Percentiles rank a stretch among this genome's conserved stretches.
Evolutionary conservation across 1,140 invertebrate genomes (phyloP).

Genomic region (Harpegnathos saltator): DNA sequence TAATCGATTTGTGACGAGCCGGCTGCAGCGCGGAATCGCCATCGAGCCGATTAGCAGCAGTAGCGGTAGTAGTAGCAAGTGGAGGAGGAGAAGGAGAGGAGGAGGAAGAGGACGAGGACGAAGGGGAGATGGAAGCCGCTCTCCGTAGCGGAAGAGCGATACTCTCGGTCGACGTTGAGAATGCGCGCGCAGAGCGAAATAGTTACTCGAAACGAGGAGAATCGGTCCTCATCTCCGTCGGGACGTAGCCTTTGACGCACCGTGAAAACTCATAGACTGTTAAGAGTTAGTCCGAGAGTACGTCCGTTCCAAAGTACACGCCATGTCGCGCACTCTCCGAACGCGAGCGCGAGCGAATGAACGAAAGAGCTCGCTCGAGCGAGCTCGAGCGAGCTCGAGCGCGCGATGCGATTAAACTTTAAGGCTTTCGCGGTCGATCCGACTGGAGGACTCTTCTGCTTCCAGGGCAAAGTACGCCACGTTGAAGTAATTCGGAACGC

Average conservation of each 20-base stretch:
- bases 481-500: constrained; percentile 45
- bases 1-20: constrained; percentile 59
- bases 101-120: too few species aligned
- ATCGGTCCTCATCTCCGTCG: not conserved
- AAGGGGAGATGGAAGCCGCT: too few species aligned
- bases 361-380: too few species aligned
- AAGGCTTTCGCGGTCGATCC: constrained; percentile 39
- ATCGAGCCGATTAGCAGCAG: constrained; percentile 47
- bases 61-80: too few species aligned
- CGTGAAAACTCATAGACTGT: not conserved
- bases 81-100: too few species aligned
- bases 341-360: not conserved
- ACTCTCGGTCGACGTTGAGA: constrained; percentile 9
- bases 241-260: not conserved
- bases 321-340: not conserved
- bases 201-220: not conserved
- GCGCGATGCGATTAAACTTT: constrained; percentile 64
- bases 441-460: not conserved
- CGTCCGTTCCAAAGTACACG: constrained; percentile 3
- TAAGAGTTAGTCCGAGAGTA: constrained; percentile 6
- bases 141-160: not conserved
- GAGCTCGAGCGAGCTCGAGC: too few species aligned
- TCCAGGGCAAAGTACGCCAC: constrained; percentile 6
- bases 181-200: constrained; percentile 30
- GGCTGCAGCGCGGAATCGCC: constrained; percentile 15